These are phyloP conservation scores for Tipula helvola DNA, from an alignment of 2,888 invertebrate species.

Conservation along the genomic window DNA sequence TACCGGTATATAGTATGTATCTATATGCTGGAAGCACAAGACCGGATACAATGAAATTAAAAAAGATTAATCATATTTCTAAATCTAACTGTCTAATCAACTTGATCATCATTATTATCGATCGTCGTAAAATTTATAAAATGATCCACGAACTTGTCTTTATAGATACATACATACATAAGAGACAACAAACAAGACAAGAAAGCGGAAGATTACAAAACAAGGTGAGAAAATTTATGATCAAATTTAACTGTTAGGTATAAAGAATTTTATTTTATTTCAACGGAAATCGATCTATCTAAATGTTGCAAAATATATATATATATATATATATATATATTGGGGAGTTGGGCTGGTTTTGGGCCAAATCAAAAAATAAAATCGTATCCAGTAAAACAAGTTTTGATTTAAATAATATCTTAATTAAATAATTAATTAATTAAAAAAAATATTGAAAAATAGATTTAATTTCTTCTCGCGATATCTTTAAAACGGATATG, in stretches of 20 bases:
- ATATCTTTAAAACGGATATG: conserved; percentile 5
- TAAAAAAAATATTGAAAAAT: neutral
- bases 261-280: neutral
- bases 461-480: neutral
- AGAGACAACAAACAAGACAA: neutral
- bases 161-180: neutral
- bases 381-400: neutral
- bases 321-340: too few species aligned
- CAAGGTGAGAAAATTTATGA: conserved; percentile 6
- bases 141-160: neutral
- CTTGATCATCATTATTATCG: neutral
- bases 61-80: neutral
- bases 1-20: neutral
- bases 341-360: neutral
- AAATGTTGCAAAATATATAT: neutral
- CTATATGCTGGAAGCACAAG: neutral
- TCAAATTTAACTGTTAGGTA: neutral
- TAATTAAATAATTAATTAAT: neutral
- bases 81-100: neutral
- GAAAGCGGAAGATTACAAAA: conserved; percentile 6
- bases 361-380: neutral
- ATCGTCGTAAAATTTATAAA: neutral
- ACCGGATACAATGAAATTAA: neutral
- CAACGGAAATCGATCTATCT: neutral
- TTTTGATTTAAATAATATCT: neutral